Base-by-base conservation (phyloP, 2,797 vertebrate species). In the Anabacerthia variegaticeps region DNA sequence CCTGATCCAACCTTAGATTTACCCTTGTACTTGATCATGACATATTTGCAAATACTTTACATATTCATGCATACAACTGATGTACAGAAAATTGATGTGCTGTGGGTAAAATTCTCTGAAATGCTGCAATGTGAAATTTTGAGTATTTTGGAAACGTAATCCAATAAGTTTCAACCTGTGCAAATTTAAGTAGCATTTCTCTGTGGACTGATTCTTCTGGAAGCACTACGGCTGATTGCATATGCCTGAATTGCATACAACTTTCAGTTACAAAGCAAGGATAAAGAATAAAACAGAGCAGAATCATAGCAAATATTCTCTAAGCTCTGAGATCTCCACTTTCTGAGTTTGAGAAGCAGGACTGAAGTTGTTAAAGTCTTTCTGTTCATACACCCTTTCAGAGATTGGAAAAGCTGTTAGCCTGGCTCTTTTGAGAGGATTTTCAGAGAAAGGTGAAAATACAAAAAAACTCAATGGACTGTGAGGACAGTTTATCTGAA, bases 221-320 rank as follows among this genome's bases (percentile, higher is more conserved):
- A 78, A 89, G 39, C 4, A 4, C 21, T 58, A 52, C 4, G 43
- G 20, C 2, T 30, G 62, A 37, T 39, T 3, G 2, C 18, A 41
- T 36, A 8, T 3, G 24, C 14, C 24, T 67, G 46, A 66, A 58
- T 52, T 58, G 12, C 46, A 56, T 51, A 30, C 24, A 69, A 58
- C 12, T 66, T 66, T 26, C 56, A 48, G 10, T 51, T 26, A 59
- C 27, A 63, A 74, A 80, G 36, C 14, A 34, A 72, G 74, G 23
- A 39, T 23, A 48, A 62, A 68, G 30, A 67, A 56, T 28, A 41
- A 85, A 94, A 68, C 2, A 27, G 16, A 84, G 16, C 46, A 87
- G 46, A 61, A 91, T 59, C 58, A 85, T 28, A 91, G 62, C 46
- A 93, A 94, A 88, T 88, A 84, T 92, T 85, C n/a, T 84, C 22